Percentiles rank a stretch among this genome's conserved stretches.
Conservation (phyloP, 2,888 invertebrate genomes). For the Polymixis lichenea region DNA sequence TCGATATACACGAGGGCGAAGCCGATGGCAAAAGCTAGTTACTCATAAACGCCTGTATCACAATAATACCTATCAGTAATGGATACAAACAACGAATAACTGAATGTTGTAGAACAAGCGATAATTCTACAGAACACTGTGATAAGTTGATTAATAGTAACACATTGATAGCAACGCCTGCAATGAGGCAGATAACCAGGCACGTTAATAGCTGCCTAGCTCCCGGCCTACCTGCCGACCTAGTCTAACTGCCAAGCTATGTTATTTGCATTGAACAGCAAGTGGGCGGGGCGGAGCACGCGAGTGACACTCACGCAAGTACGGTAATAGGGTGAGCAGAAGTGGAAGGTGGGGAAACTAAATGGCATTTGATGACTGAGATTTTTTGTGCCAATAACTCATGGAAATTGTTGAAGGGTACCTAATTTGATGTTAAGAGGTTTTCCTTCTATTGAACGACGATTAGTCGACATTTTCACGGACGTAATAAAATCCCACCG, state of each 20-base stretch:
- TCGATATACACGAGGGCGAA: too few relatives aligned
- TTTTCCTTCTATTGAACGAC: background rate
- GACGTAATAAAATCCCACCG: too few relatives aligned
- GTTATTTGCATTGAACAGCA: slow-evolving; percentile 52
- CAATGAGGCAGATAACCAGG: slow-evolving; percentile 6
- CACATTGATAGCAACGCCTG: slow-evolving; percentile 26
- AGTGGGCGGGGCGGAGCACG: slow-evolving; percentile 23
- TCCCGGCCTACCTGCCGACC: slow-evolving; percentile 16
- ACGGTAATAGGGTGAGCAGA: slow-evolving; percentile 10
- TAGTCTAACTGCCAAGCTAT: slow-evolving; percentile 3
- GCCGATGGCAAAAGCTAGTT: too few relatives aligned
- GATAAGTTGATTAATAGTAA: slow-evolving; percentile 7
- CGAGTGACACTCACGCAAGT: slow-evolving; percentile 17
- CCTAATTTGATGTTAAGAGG: background rate
- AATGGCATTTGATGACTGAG: background rate
- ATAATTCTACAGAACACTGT: background rate
- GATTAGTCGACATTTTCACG: too few relatives aligned
- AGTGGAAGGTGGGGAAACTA: background rate
- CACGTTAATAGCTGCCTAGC: slow-evolving; percentile 4
- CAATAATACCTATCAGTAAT: background rate
- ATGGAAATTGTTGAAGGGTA: background rate
- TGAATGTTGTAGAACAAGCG: background rate
- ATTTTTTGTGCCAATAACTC: background rate
- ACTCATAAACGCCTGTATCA: background rate
- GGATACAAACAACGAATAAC: background rate